These are phyloP conservation scores for Martes flavigula DNA, from an alignment of 2,797 vertebrate species.

Conservation along the genomic window DNA sequence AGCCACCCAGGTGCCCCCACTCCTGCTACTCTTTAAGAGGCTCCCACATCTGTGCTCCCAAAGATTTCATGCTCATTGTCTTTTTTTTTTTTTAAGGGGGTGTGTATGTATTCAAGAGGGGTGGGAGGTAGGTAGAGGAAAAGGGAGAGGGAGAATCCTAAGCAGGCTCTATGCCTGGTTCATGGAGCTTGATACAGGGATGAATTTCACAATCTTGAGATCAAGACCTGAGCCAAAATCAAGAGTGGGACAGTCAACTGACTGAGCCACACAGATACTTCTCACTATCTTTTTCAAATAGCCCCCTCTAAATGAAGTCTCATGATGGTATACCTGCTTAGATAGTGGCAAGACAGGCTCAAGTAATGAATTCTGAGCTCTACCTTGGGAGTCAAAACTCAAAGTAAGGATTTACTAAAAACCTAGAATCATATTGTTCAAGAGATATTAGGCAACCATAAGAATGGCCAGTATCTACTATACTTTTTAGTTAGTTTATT, in stretches of 20 bases:
- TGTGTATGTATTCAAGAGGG: neutral
- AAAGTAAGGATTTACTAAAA: neutral
- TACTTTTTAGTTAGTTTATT: neutral
- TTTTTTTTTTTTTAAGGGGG: neutral
- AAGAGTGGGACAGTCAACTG: neutral
- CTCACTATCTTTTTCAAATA: neutral
- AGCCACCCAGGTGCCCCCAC: no score
- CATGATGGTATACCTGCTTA: neutral
- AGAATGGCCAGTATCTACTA: neutral
- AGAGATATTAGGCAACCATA: neutral
- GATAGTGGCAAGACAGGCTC: neutral
- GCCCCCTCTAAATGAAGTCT: neutral
- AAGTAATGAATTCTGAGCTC: neutral
- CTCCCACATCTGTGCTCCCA: accelerated
- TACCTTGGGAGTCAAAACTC: neutral
- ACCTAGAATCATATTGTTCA: neutral
- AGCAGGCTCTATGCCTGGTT: neutral
- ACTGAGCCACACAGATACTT: neutral
- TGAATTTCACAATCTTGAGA: neutral
- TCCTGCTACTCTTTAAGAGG: neutral
- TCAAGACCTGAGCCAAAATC: neutral
- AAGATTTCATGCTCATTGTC: neutral
- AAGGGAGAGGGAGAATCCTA: neutral
- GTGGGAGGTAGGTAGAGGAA: neutral
- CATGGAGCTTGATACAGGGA: neutral